Evolutionary conservation across 2,888 invertebrate species (phyloP).

Genomic region (Hypomecis punctinalis): DNA sequence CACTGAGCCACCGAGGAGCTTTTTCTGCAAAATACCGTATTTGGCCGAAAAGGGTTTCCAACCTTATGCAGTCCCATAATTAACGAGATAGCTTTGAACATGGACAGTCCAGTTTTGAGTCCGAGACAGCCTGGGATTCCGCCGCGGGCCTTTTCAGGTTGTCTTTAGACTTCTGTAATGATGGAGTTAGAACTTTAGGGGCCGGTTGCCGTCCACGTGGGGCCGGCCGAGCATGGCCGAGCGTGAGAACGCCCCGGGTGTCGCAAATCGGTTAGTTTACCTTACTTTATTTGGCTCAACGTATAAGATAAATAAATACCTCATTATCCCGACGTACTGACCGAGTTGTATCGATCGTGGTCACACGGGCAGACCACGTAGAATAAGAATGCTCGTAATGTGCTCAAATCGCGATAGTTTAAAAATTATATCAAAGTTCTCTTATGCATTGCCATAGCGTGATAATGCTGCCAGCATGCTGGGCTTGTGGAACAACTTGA

Average conservation of each 20-base stretch:
- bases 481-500: too few relatives aligned
- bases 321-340: too few relatives aligned
- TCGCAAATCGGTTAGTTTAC: conserved; percentile 50
- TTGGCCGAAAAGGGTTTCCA: conserved; percentile 32
- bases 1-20: too few relatives aligned
- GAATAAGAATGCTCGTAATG: too few relatives aligned
- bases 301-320: too few relatives aligned
- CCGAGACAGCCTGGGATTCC: conserved; percentile 66
- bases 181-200: conserved; percentile 50
- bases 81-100: conserved; percentile 44
- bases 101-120: conserved; percentile 38
- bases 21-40: conserved; percentile 25
- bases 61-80: conserved; percentile 42
- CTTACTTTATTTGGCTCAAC: conserved; percentile 3
- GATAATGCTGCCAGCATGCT: too few relatives aligned
- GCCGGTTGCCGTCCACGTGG: conserved; percentile 25
- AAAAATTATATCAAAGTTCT: too few relatives aligned
- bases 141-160: conserved; percentile 61
- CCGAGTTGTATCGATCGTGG: too few relatives aligned
- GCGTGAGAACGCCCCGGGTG: conserved; percentile 71
- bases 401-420: too few relatives aligned
- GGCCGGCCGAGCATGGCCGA: conserved; percentile 49
- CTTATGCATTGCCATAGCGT: too few relatives aligned
- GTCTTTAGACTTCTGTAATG: conserved; percentile 39
- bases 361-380: too few relatives aligned